Conservation (phyloP, 2,888 invertebrate genomes). For the Trisateles emortualis region DNA sequence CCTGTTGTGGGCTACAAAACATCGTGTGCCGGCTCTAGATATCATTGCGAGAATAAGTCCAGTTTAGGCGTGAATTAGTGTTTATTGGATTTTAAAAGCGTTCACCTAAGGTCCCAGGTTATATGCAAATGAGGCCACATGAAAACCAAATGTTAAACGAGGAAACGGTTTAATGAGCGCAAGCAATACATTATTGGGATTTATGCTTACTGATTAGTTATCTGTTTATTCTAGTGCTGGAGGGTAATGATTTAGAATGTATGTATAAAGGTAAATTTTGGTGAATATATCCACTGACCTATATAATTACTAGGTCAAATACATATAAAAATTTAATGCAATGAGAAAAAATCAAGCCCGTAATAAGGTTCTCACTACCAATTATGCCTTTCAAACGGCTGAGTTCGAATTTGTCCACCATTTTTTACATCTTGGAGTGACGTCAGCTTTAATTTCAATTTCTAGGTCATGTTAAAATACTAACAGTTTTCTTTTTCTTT, state of each 20-base stretch:
- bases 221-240: neutral
- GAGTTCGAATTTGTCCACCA: too few species aligned
- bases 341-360: too few species aligned
- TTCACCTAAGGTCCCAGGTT: constrained; percentile 30
- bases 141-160: constrained; percentile 12
- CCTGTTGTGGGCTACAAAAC: constrained; percentile 61
- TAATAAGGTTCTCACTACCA: too few species aligned
- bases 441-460: too few species aligned
- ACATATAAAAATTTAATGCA: too few species aligned
- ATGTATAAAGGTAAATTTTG: too few species aligned
- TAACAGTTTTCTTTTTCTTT: too few species aligned
- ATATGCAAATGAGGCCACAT: constrained; percentile 36
- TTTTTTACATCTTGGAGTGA: too few species aligned
- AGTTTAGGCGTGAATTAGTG: constrained; percentile 62
- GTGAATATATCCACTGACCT: too few species aligned
- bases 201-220: constrained; percentile 6
- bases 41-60: constrained; percentile 64
- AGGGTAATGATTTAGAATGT: neutral
- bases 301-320: too few species aligned
- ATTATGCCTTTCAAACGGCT: too few species aligned
- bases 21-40: constrained; percentile 61
- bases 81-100: constrained; percentile 58
- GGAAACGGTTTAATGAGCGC: constrained; percentile 16
- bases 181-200: constrained; percentile 11
- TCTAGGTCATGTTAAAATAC: too few species aligned